Percentiles rank a stretch among this genome's conserved stretches.
Evolutionary conservation across 2,888 invertebrate species (phyloP).

Genomic region (Itoplectis maculator): DNA sequence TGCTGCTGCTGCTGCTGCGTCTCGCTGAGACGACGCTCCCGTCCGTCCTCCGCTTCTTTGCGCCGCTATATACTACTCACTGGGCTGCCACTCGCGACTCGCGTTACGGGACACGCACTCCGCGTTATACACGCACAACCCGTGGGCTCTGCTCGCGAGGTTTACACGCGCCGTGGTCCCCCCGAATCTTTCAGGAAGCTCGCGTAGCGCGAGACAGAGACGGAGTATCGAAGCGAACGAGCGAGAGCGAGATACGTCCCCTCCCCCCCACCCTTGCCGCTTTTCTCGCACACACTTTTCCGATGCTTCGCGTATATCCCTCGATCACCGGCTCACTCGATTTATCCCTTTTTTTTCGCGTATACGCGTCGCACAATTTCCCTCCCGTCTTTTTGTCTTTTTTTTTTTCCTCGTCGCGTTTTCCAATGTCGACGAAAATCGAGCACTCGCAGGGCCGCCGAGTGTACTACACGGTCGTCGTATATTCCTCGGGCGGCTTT

Average conservation of each 20-base stretch:
- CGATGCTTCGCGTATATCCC: background rate
- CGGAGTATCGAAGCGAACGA: background rate
- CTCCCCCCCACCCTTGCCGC: background rate
- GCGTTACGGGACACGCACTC: background rate
- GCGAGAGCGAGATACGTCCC: background rate
- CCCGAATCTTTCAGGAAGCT: constrained; percentile 59
- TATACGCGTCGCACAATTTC: no score
- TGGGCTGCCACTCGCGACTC: background rate
- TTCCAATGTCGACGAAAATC: background rate
- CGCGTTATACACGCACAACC: background rate
- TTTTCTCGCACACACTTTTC: background rate
- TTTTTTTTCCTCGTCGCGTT: background rate
- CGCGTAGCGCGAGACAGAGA: background rate
- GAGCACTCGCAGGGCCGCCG: no score
- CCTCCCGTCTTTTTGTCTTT: background rate
- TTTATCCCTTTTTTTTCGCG: constrained; percentile 4
- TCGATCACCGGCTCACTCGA: constrained; percentile 17
- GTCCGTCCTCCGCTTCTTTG: constrained; percentile 14
- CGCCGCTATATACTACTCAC: background rate
- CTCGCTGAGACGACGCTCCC: constrained; percentile 65
- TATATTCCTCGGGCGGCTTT: background rate
- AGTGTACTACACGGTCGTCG: background rate
- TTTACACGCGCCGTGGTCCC: constrained; percentile 45
- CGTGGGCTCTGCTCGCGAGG: background rate
- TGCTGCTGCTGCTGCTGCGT: constrained; percentile 65